Base-by-base conservation (phyloP, 2,888 invertebrate genomes). In the Boloria selene region DNA sequence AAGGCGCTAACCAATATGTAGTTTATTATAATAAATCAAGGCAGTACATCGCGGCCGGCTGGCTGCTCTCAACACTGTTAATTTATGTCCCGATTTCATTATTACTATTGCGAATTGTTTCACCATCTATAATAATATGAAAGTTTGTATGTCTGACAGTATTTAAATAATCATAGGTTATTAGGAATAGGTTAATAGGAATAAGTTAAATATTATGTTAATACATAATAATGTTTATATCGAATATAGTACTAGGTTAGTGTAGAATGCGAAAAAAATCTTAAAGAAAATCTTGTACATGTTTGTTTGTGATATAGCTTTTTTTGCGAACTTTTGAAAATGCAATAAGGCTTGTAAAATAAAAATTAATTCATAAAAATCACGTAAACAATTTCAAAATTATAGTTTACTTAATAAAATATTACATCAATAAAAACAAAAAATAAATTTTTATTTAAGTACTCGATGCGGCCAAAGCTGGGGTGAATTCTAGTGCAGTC, bases 1-100 rank as follows among this genome's bases (percentile, higher is more conserved):
- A 44, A 55, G 18, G 4, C 44, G 18, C 55, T n/a, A 44, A 13
- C 22, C n/a, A 14, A 79, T 78, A 78, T 78, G 79, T 81, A 81
- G 79, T 77, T 79, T 81, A 83, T 84, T 77, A 76, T 77, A 73
- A 86, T 88, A 87, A 86, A 88, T 88, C 87, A 82, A 78, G 61
- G 16, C 59, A 55, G 56, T 51, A 51, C 67, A 62, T 65, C 58
- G 69, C 53, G 64, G 55, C 61, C 51, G 69, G 59, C 59, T 59
- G 31, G 49, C 61, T 66, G 62, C 68, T 63, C 61, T 76, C 77
- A 78, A 76, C 81, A 50, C 64, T 64, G 54, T 65, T 72, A 72
- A 73, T 73, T 72, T 72, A 73, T 73, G 72, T 68, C 61, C 68
- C 51, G 61, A 58, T 66, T 68, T 53, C 64, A 64, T 69, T 70